Percentiles rank a stretch among this genome's conserved stretches.
These are phyloP conservation scores for Scaptomyza graminum DNA, from an alignment of 1,140 invertebrate genomes.

Conservation along the genomic window DNA sequence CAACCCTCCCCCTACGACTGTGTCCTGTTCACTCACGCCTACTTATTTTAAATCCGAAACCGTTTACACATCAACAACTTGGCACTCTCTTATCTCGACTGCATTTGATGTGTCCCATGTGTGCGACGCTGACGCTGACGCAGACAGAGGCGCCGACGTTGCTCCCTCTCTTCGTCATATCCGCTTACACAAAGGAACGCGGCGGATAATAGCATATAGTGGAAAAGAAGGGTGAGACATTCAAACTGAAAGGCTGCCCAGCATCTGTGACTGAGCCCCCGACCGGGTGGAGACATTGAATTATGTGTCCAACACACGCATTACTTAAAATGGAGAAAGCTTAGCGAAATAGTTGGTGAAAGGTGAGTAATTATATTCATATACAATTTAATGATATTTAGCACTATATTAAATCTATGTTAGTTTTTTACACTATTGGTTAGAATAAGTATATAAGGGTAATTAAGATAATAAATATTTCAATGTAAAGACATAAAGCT, in stretches of 20 bases:
- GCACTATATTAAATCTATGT: too few relatives aligned
- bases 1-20: neutral
- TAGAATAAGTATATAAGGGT: too few relatives aligned
- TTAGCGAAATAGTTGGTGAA: neutral
- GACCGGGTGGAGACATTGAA: constrained; percentile 21
- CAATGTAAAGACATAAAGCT: too few relatives aligned
- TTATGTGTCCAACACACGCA: constrained; percentile 21
- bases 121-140: constrained; percentile 2
- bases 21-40: constrained; percentile 31
- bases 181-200: constrained; percentile 21
- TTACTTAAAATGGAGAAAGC: constrained; percentile 8
- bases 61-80: constrained; percentile 59
- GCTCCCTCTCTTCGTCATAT: constrained; percentile 22
- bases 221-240: neutral
- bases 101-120: constrained; percentile 52
- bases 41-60: constrained; percentile 53
- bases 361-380: neutral
- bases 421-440: too few relatives aligned
- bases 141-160: neutral
- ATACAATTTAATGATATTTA: too few relatives aligned
- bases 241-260: constrained; percentile 10
- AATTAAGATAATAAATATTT: too few relatives aligned
- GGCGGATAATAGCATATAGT: constrained; percentile 3
- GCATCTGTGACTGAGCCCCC: neutral
- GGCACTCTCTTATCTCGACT: constrained; percentile 47